Percentiles rank a stretch among this genome's conserved stretches.
These are phyloP conservation scores for Lordiphosa clarofinis DNA, from an alignment of 1,140 invertebrate genomes.

Conservation along the genomic window DNA sequence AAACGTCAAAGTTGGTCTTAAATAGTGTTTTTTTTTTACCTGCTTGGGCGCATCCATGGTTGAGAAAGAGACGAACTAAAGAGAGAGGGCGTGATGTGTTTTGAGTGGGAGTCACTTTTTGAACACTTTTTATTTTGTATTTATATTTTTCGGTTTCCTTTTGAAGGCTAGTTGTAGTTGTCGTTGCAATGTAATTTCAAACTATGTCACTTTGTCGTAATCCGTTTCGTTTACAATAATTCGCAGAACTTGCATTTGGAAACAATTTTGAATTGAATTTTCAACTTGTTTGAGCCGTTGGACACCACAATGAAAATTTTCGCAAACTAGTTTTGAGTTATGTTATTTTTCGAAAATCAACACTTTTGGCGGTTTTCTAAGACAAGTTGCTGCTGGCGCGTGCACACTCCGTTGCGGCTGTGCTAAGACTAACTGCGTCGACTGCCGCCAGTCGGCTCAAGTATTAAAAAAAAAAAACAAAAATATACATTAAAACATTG, in stretches of 20 bases:
- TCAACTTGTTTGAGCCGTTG: background rate
- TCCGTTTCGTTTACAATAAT: constrained; percentile 1
- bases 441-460: constrained; percentile 71
- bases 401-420: constrained; percentile 79
- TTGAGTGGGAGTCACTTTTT: constrained; percentile 17
- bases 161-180: constrained; percentile 47
- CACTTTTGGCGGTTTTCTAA: constrained; percentile 2
- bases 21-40: constrained; percentile 54
- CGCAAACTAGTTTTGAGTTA: background rate
- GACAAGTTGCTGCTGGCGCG: constrained; percentile 51
- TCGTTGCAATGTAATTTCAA: constrained; percentile 20
- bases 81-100: constrained; percentile 1
- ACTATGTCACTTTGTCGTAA: constrained; percentile 11
- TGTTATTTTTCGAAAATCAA: background rate
- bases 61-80: constrained; percentile 16
- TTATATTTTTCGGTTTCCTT: constrained; percentile 31
- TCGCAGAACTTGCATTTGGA: constrained; percentile 3
- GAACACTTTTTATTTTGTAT: constrained; percentile 7
- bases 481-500: constrained; percentile 65
- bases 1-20: constrained; percentile 27
- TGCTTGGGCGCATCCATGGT: constrained; percentile 67
- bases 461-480: constrained; percentile 66
- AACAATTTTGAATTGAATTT: constrained; percentile 5
- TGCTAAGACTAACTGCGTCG: constrained; percentile 76
- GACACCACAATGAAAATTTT: constrained; percentile 4